A percentile compares a stretch with the other conserved stretches of the same genome.
phyloP scores from a whole-genome alignment of 2,113 vertebrate species.

The Rhinoptilus africanus region DNA sequence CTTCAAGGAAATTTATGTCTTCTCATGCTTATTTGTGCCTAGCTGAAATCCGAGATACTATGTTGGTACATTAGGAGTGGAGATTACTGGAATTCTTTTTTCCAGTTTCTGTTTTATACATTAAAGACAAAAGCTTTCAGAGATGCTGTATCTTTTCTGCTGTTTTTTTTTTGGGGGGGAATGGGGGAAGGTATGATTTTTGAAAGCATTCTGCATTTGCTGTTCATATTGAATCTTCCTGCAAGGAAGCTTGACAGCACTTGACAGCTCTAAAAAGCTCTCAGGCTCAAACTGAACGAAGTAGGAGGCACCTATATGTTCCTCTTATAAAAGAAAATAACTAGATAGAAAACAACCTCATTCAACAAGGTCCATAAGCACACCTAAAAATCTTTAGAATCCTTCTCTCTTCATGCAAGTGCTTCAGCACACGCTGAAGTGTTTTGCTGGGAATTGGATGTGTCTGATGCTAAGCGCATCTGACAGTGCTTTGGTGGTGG shows the following conservation, averaged over 20 bases:
- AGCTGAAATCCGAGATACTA: not conserved
- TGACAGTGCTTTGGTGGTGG: not conserved
- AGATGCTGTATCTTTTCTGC: not conserved
- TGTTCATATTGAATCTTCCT: not conserved
- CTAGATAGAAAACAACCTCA: not conserved
- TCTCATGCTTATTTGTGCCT: not conserved
- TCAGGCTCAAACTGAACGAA: not conserved
- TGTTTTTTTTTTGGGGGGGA: no score
- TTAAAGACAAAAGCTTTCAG: not conserved
- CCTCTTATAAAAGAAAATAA: not conserved
- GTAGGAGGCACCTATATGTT: not conserved
- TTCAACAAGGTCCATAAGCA: not conserved
- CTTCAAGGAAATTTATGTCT: not conserved
- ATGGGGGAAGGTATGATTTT: not conserved
- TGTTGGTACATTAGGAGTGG: not conserved
- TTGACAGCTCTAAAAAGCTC: not conserved
- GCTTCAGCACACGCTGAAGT: not conserved
- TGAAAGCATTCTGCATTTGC: not conserved
- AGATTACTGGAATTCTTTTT: not conserved
- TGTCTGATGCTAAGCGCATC: not conserved
- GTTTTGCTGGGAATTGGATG: not conserved
- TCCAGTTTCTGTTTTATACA: not conserved
- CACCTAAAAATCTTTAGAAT: not conserved
- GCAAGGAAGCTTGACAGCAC: not conserved
- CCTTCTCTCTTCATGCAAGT: not conserved